Base-by-base conservation (phyloP, 2,113 vertebrate genomes). In the Garra rufa region DNA sequence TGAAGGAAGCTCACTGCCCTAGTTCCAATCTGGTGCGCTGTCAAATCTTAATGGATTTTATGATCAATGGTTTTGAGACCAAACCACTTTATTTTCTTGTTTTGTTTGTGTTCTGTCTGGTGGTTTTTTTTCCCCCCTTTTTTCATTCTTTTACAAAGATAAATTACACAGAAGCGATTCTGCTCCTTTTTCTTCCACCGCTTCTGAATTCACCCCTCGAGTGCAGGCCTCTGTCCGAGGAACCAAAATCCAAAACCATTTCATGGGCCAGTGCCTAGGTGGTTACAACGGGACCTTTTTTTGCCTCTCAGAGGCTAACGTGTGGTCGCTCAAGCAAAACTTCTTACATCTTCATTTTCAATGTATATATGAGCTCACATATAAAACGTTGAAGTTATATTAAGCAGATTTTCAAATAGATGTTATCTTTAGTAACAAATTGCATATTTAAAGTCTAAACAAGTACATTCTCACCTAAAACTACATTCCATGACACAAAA, bases 11-110 rank as follows among this genome's bases (percentile, higher is more conserved):
- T 74, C 48, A 73, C 77, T 84, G 77, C 77, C 71, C 76, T 87
- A 74, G 69, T 84, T 55, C 73, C 77, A 86, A n/a, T 86, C 81
- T 83, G 80, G 38, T 86, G 63, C 34, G 30, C 83, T 88, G 86
- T 85, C 83, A 88, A 88, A 87, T 65, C 79, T 55, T 85, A 88
- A 84, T 85, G 52, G 86, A 87, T 79, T 86, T 91, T 89, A 90
- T 87, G 88, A 90, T 88, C 82, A 86, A 85, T 88, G 80, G 71
- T 85, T 82, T 84, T 59, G 52, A 85, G 75, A 76, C 59, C 73
- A 88, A 81, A 82, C 71, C 86, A 82, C 83, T 89, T 85, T 89
- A 85, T 88, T 86, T 88, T 88, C 80, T 78, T 86, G 82, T 88
- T 88, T 85, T 87, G 85, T 87, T 89, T 86, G 80, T 85, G 83